phyloP scores from a whole-genome alignment of 2,888 invertebrate genomes.

The Callyntrura guangdongensis region DNA sequence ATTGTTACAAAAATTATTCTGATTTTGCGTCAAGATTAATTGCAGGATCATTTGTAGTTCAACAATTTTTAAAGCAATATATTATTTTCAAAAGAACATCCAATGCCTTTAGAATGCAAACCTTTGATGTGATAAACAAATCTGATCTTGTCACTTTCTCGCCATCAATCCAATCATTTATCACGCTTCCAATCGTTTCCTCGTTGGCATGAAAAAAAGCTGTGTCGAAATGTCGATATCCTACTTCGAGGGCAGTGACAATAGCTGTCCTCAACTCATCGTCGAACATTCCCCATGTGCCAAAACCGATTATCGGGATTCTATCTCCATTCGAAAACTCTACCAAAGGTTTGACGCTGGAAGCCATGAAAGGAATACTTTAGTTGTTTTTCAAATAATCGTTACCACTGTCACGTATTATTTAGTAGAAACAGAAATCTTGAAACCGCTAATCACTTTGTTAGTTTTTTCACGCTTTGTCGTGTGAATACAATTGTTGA shows the following conservation, averaged over 20 bases:
- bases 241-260: conserved; percentile 85
- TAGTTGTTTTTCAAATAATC: too few relatives aligned
- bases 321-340: conserved; percentile 86
- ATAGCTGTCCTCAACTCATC: conserved; percentile 72
- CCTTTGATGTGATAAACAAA: conserved; percentile 86
- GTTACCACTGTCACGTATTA: too few relatives aligned
- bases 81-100: background rate
- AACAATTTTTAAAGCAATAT: conserved; percentile 2
- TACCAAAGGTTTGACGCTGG: conserved; percentile 61
- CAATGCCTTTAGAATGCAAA: too few relatives aligned
- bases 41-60: background rate
- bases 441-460: too few relatives aligned
- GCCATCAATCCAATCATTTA: conserved; percentile 85
- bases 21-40: too few relatives aligned
- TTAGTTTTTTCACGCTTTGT: too few relatives aligned
- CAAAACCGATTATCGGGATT: conserved; percentile 89
- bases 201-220: conserved; percentile 86
- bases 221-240: conserved; percentile 86
- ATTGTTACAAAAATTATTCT: too few relatives aligned
- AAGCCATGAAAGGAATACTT: conserved; percentile 24
- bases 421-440: too few relatives aligned
- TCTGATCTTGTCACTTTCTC: conserved; percentile 85
- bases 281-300: conserved; percentile 85
- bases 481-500: too few relatives aligned
- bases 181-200: conserved; percentile 85